These are phyloP conservation scores for Leptinotarsa undecemlineata DNA, from an alignment of 1,140 invertebrate genomes.

Conservation along the genomic window DNA sequence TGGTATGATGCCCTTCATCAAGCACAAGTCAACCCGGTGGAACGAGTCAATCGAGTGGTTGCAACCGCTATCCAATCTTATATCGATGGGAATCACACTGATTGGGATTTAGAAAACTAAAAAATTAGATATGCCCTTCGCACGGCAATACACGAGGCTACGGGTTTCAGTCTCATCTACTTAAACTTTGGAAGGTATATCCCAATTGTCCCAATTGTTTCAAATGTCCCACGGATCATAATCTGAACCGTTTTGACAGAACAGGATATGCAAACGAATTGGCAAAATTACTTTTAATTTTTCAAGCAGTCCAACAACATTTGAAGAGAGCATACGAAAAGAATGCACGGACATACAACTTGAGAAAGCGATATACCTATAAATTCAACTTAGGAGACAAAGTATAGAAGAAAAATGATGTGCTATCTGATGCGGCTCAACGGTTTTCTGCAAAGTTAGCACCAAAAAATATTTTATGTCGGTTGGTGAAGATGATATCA, in stretches of 20 bases:
- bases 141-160: conserved; percentile 31
- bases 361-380: background rate
- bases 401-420: background rate
- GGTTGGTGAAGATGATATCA: too few relatives aligned
- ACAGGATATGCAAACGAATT: too few relatives aligned
- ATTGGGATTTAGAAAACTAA: conserved; percentile 25
- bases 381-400: too few relatives aligned
- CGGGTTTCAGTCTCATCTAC: conserved; percentile 21
- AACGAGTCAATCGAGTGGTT: conserved; percentile 30
- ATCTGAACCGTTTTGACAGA: too few relatives aligned
- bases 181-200: conserved; percentile 21
- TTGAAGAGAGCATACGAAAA: background rate
- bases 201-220: too few relatives aligned
- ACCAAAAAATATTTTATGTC: too few relatives aligned
- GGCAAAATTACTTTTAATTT: too few relatives aligned
- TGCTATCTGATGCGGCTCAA: background rate
- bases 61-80: conserved; percentile 29
- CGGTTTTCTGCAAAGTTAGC: background rate
- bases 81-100: conserved; percentile 24
- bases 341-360: background rate
- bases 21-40: conserved; percentile 26
- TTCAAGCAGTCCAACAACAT: background rate
- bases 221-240: too few relatives aligned
- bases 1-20: conserved; percentile 25
- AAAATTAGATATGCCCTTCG: conserved; percentile 28